A percentile compares a stretch with the other conserved stretches of the same genome.
These are phyloP conservation scores for Archivesica marissinica DNA, from an alignment of 1,140 invertebrate genomes.

Conservation along the genomic window DNA sequence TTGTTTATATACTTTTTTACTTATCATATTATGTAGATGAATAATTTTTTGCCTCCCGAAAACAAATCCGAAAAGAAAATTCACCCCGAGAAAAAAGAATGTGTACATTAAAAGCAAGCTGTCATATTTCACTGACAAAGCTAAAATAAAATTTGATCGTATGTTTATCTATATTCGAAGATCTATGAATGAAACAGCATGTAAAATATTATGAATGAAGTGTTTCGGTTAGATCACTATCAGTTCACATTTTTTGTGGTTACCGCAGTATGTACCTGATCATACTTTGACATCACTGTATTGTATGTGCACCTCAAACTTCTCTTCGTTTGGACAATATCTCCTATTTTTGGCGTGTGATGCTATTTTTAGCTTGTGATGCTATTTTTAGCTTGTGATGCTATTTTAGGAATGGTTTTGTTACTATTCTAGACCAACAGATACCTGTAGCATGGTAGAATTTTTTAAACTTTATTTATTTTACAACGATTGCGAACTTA, in stretches of 20 bases:
- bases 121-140: not conserved
- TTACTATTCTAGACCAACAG: no score
- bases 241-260: constrained; percentile 23
- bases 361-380: no score
- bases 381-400: no score
- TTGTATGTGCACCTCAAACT: not conserved
- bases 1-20: not conserved
- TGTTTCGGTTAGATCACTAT: constrained; percentile 23
- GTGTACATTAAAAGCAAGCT: not conserved
- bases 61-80: not conserved
- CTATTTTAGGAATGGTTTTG: no score
- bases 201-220: constrained; percentile 34
- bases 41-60: not conserved
- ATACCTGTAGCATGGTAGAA: no score
- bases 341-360: no score
- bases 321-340: no score
- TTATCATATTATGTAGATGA: constrained; percentile 19
- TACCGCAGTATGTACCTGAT: not conserved
- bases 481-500: no score
- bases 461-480: no score
- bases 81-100: not conserved
- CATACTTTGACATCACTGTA: not conserved
- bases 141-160: not conserved
- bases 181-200: constrained; percentile 26
- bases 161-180: not conserved